Evolutionary conservation across 2,888 invertebrate species (phyloP).

Genomic region (Tetragonisca angustula): DNA sequence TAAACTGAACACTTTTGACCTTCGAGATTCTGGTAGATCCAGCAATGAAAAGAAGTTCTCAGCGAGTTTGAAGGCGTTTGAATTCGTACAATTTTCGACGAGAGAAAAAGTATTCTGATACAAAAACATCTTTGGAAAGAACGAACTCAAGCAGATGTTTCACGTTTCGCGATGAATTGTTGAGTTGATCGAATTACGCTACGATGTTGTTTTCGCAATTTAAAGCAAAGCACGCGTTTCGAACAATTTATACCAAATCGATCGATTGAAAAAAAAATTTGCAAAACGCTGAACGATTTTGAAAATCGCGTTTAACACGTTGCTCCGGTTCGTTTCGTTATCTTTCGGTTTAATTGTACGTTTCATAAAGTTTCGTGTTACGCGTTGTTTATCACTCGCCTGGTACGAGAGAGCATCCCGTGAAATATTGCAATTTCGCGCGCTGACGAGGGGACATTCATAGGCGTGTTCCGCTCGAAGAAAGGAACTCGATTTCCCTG

Average conservation of each 20-base stretch:
- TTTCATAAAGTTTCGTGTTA: background rate
- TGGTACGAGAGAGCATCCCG: background rate
- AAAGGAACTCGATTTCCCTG: constrained; percentile 43
- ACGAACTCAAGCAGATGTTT: too few species aligned
- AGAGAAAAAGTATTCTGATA: too few species aligned
- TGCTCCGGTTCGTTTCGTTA: background rate
- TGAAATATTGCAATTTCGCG: background rate
- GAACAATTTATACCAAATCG: background rate
- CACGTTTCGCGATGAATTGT: too few species aligned
- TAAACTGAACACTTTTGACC: too few species aligned
- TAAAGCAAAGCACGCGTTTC: background rate
- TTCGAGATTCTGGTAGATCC: too few species aligned
- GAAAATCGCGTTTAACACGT: background rate
- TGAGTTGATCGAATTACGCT: too few species aligned
- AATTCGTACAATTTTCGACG: too few species aligned
- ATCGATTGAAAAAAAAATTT: background rate
- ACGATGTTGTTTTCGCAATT: too few species aligned
- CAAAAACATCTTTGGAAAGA: too few species aligned
- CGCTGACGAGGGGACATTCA: constrained; percentile 7
- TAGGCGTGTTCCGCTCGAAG: constrained; percentile 2
- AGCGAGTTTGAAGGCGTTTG: too few species aligned
- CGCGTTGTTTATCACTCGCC: background rate
- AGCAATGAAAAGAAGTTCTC: too few species aligned
- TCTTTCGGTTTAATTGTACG: background rate
- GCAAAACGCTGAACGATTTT: background rate